Percentiles rank a stretch among this genome's conserved stretches.
Evolutionary conservation across 2,113 vertebrate species (phyloP).

Genomic region (Sebastes fasciatus): DNA sequence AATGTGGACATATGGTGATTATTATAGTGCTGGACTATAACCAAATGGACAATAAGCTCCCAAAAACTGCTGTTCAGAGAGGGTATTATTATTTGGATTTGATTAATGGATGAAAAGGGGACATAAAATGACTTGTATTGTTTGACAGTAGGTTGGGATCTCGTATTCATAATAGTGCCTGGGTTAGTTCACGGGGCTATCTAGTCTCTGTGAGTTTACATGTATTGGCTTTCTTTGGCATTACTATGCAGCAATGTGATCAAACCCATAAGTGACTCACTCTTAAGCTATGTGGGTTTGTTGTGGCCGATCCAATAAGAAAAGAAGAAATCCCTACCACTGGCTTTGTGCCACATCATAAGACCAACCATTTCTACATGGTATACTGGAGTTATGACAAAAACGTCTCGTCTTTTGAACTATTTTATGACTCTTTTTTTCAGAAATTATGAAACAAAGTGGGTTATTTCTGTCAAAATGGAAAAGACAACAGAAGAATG

Average conservation of each 20-base stretch:
- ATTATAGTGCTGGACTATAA: neutral
- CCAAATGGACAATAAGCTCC: neutral
- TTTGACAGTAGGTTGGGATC: neutral
- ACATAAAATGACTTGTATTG: neutral
- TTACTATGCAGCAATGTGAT: neutral
- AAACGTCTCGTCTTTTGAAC: neutral
- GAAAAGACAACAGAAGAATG: neutral
- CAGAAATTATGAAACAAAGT: neutral
- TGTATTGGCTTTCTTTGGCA: neutral
- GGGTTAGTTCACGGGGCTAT: neutral
- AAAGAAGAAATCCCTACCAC: neutral
- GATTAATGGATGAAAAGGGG: neutral
- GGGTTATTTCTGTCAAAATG: neutral
- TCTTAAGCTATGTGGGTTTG: slow-evolving; percentile 4
- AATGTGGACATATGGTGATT: too few species aligned
- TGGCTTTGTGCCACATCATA: neutral
- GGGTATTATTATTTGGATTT: neutral
- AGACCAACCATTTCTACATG: neutral
- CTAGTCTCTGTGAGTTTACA: neutral
- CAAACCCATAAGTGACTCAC: slow-evolving; percentile 28
- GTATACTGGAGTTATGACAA: neutral
- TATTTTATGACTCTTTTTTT: neutral
- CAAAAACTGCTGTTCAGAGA: neutral
- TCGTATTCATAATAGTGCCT: neutral
- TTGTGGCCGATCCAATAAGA: neutral